Conservation (phyloP, 2,113 vertebrate species). For the Dascyllus trimaculatus region DNA sequence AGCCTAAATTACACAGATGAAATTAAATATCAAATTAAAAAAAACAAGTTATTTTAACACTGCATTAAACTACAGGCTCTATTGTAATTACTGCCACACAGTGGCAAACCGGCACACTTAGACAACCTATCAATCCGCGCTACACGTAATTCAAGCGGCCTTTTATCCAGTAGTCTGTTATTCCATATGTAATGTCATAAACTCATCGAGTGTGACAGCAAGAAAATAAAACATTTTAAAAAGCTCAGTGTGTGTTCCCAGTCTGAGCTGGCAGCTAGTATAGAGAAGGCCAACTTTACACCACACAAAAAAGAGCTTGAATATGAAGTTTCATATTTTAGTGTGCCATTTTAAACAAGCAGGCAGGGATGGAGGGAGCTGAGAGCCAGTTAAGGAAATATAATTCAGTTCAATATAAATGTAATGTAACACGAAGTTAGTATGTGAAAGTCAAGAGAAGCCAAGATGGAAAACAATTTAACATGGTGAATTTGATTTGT, state of each 20-base stretch:
- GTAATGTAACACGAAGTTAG: conserved; percentile 14
- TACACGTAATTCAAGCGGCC: conserved; percentile 67
- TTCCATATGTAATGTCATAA: conserved; percentile 81
- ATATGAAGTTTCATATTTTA: conserved; percentile 59
- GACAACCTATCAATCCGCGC: conserved; percentile 77
- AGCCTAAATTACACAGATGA: conserved; percentile 42
- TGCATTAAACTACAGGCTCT: conserved; percentile 53
- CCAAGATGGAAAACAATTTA: background rate
- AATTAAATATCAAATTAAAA: conserved; percentile 39
- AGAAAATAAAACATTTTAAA: conserved; percentile 76
- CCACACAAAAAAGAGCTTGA: conserved; percentile 25
- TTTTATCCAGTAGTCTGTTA: conserved; percentile 78
- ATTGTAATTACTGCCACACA: conserved; percentile 56
- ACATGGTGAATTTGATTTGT: conserved; percentile 8
- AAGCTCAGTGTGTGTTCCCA: conserved; percentile 71
- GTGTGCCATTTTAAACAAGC: conserved; percentile 68
- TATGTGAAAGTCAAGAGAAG: conserved; percentile 8
- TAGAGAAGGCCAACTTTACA: conserved; percentile 48
- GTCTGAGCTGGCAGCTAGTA: conserved; percentile 64
- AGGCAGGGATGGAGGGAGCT: conserved; percentile 18
- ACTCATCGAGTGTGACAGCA: conserved; percentile 70
- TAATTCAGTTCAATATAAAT: conserved; percentile 34
- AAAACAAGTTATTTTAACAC: conserved; percentile 53
- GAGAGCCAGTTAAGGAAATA: conserved; percentile 42
- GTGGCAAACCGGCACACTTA: conserved; percentile 61